Conservation (phyloP, 2,888 invertebrate species). For the Tetramorium bicarinatum region DNA sequence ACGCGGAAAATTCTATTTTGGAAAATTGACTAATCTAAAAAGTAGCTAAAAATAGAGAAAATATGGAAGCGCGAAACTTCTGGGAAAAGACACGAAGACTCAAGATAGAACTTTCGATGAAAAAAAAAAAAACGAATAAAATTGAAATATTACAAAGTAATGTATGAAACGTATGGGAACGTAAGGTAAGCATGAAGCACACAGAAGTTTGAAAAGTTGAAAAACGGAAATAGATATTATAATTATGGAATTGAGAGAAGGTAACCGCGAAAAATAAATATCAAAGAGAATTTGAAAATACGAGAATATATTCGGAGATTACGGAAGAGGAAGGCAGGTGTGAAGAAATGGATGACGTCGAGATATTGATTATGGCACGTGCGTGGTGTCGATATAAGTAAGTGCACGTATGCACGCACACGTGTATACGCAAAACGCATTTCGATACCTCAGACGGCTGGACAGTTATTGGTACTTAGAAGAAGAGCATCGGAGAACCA, state of each 20-base stretch:
- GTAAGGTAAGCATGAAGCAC: neutral
- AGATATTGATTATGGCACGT: conserved; percentile 23
- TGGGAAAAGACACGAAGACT: neutral
- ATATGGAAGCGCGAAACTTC: conserved; percentile 7
- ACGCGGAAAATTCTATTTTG: conserved; percentile 31
- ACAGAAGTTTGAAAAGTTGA: neutral
- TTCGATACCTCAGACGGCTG: conserved; percentile 71
- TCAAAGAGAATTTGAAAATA: neutral
- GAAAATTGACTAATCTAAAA: conserved; percentile 45
- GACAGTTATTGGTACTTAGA: conserved; percentile 79
- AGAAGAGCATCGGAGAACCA: conserved; percentile 73
- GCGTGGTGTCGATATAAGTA: conserved; percentile 15
- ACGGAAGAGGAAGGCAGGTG: neutral
- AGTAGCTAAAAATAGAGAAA: conserved; percentile 15
- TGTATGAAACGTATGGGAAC: neutral
- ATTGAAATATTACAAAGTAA: conserved; percentile 8
- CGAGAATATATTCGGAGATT: neutral
- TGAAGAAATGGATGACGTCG: neutral
- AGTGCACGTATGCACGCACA: neutral
- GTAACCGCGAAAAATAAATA: neutral
- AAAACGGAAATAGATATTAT: neutral
- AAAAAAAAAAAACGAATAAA: neutral
- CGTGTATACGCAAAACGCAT: conserved; percentile 43
- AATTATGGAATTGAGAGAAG: neutral
- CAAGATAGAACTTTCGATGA: neutral